Percentiles rank a stretch among this genome's conserved stretches.
phyloP scores from a whole-genome alignment of 1,140 invertebrate species.

The Portunus trituberculatus region DNA sequence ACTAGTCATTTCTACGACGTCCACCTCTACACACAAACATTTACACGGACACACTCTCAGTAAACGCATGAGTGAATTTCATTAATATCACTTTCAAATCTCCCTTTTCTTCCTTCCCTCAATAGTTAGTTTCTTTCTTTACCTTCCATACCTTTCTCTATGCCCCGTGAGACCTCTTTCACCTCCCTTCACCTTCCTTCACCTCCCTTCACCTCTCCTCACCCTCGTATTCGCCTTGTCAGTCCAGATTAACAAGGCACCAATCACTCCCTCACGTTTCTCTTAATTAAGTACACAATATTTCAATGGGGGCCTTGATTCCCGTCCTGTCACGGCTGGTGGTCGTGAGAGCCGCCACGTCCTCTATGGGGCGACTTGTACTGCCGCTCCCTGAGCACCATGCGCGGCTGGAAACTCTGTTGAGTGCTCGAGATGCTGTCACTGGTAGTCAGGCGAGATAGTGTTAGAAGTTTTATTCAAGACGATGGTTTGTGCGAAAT shows the following conservation, averaged over 20 bases:
- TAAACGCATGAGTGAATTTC: too few relatives aligned
- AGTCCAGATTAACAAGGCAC: neutral
- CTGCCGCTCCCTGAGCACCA: too few relatives aligned
- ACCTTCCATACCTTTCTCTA: too few relatives aligned
- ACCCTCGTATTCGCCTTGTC: neutral
- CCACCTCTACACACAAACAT: too few relatives aligned
- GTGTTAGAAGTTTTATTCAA: too few relatives aligned
- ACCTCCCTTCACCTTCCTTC: neutral
- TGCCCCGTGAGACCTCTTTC: neutral
- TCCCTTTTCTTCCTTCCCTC: too few relatives aligned
- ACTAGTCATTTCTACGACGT: too few relatives aligned
- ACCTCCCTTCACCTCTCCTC: neutral
- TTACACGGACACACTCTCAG: too few relatives aligned
- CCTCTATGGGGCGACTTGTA: neutral
- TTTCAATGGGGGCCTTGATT: neutral
- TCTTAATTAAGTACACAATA: constrained; percentile 13
- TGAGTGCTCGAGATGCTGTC: neutral
- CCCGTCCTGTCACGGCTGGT: neutral
- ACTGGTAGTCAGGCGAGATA: neutral
- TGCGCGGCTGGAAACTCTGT: neutral
- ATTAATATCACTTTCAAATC: too few relatives aligned
- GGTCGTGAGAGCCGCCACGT: neutral
- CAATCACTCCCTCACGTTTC: neutral
- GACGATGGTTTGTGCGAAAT: too few relatives aligned
- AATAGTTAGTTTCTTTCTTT: too few relatives aligned